phyloP scores from a whole-genome alignment of 2,888 invertebrate genomes.

The Macrosiphum euphorbiae region DNA sequence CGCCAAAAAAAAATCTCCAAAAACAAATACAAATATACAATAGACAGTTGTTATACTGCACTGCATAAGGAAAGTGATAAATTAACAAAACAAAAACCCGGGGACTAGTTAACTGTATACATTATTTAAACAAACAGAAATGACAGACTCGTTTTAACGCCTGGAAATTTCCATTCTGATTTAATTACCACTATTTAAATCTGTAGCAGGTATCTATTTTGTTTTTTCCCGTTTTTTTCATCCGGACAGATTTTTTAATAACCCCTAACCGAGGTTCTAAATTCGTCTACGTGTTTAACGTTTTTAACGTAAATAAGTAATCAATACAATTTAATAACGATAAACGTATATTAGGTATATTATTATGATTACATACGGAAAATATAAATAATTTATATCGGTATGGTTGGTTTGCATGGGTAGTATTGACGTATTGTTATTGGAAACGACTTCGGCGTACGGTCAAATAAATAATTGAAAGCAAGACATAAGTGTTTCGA shows the following conservation, averaged over 20 bases:
- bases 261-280: background rate
- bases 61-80: background rate
- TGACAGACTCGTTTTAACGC: background rate
- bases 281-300: background rate
- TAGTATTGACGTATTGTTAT: background rate
- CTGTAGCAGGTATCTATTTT: background rate
- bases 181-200: background rate
- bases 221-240: background rate
- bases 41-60: background rate
- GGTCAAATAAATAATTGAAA: background rate
- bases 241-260: background rate
- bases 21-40: background rate
- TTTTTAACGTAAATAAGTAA: background rate
- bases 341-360: background rate
- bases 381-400: background rate
- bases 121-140: constrained; percentile 15
- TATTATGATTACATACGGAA: background rate
- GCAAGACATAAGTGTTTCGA: background rate
- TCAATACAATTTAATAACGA: background rate
- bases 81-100: constrained; percentile 4
- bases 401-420: background rate
- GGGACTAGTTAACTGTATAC: background rate
- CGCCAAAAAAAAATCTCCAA: background rate
- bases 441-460: background rate
- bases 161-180: constrained; percentile 10